Base-by-base conservation (phyloP, 2,113 vertebrate species). In the Etheostoma cragini region DNA sequence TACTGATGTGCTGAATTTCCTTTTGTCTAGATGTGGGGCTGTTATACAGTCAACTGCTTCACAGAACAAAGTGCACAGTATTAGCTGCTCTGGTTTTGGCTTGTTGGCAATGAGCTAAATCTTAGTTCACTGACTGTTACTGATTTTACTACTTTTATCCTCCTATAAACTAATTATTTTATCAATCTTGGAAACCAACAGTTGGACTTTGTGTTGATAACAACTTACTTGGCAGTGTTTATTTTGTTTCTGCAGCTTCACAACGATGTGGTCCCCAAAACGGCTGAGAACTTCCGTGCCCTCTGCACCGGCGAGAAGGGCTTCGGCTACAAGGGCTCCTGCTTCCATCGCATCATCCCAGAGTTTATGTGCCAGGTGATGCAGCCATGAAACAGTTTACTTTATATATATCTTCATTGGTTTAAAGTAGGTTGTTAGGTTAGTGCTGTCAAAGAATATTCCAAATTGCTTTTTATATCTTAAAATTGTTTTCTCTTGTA, bases 361-460 rank as follows among this genome's bases (percentile, higher is more conserved):
- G 0, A 67, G 0, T 99, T 99, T 87, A 99, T 99, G 98, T 99
- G 98, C 89, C 98, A 99, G 97, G 98, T 99, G 90, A 17, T 7
- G 22, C 81, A 98, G 97, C 54, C 42, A 8, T 12, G 15, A 38
- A 38, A 4, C 52, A 3, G 17, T 63, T 1, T 0, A 5, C 10
- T 35, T n/a, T 35, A 21, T 21, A 19, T 21, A 10, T n/a, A 8
- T 38, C 10, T 38, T 38, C 8, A 19, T 21, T 35, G 57, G 30
- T 21, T 47, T 47, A 47, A 42, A 42, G 38, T 42, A 42, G 10
- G 38, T 10, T 42, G 38, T 38, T 38, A 2, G 38, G 10, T 3
- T 42, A 42, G 38, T 10, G 38, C 10, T 42, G 38, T 42, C 38
- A 42, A 42, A 0, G 2, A 42, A 42, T 42, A 11, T 42, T 11